These are phyloP conservation scores for Diabrotica balteata DNA, from an alignment of 2,888 invertebrate genomes.

Conservation along the genomic window DNA sequence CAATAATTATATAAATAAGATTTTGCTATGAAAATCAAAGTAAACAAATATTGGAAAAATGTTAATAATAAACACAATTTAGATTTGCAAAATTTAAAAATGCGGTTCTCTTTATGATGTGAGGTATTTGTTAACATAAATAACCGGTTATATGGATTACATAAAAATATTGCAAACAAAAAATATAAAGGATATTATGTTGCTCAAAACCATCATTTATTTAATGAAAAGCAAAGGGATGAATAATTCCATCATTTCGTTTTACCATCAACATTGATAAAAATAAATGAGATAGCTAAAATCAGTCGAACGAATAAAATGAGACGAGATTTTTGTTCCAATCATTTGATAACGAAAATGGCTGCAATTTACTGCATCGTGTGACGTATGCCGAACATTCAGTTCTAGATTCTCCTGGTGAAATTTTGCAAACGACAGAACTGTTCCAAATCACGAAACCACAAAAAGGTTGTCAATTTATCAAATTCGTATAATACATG, in stretches of 20 bases:
- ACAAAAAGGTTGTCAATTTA: too few relatives aligned
- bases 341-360: slow-evolving; percentile 38
- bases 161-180: background rate
- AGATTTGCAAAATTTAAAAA: too few relatives aligned
- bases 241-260: background rate
- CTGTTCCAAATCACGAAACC: too few relatives aligned
- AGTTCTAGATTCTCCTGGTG: background rate
- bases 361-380: slow-evolving; percentile 31
- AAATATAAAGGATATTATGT: background rate
- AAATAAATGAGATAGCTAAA: slow-evolving; percentile 41
- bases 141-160: too few relatives aligned
- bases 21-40: too few relatives aligned
- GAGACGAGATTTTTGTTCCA: slow-evolving; percentile 34
- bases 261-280: slow-evolving; percentile 36
- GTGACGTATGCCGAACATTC: slow-evolving; percentile 15
- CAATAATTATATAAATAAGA: too few relatives aligned
- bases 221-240: slow-evolving; percentile 1
- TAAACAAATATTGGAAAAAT: too few relatives aligned
- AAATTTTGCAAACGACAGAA: too few relatives aligned
- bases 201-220: background rate
- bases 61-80: too few relatives aligned
- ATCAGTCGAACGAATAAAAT: slow-evolving; percentile 41
- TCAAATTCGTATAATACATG: too few relatives aligned
- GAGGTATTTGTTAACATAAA: too few relatives aligned
- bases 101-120: too few relatives aligned